A percentile compares a stretch with the other conserved stretches of the same genome.
Conservation (phyloP, 2,888 invertebrate genomes). For the Drosophila lutescens region DNA sequence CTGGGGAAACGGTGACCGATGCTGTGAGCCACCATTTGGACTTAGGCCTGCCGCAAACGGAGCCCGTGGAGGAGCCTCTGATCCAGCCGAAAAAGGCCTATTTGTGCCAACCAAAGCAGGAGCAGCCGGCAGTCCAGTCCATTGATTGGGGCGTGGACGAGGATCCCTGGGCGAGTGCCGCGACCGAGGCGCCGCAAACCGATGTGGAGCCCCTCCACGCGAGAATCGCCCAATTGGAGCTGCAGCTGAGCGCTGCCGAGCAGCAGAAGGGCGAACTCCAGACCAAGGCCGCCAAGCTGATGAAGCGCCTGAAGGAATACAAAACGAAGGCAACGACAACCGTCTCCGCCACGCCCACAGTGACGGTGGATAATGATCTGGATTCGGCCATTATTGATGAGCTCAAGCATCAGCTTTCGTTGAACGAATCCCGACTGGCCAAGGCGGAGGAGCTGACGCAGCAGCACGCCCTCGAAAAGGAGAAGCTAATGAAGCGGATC, state of each 20-base stretch:
- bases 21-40: slow-evolving; percentile 30
- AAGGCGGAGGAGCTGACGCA: slow-evolving; percentile 87
- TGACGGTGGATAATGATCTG: slow-evolving; percentile 86
- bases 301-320: slow-evolving; percentile 93
- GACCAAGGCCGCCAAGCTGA: slow-evolving; percentile 90
- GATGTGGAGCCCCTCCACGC: slow-evolving; percentile 19
- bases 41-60: slow-evolving; percentile 51
- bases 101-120: slow-evolving; percentile 84
- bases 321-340: slow-evolving; percentile 85
- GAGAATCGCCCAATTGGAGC: slow-evolving; percentile 86
- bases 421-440: slow-evolving; percentile 88
- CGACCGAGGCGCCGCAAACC: slow-evolving; percentile 77
- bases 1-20: slow-evolving; percentile 25
- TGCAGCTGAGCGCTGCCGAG: slow-evolving; percentile 86
- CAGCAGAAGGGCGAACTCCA: slow-evolving; percentile 87
- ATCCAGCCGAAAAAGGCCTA: slow-evolving; percentile 86
- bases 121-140: slow-evolving; percentile 1
- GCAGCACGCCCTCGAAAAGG: slow-evolving; percentile 88
- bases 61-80: slow-evolving; percentile 82
- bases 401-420: slow-evolving; percentile 88
- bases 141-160: slow-evolving; percentile 84
- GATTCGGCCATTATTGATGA: slow-evolving; percentile 93
- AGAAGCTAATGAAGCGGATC: slow-evolving; percentile 88
- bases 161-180: slow-evolving; percentile 87
- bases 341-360: slow-evolving; percentile 32